These are phyloP conservation scores for Mola mola DNA, from an alignment of 2,113 vertebrate species.

Conservation along the genomic window DNA sequence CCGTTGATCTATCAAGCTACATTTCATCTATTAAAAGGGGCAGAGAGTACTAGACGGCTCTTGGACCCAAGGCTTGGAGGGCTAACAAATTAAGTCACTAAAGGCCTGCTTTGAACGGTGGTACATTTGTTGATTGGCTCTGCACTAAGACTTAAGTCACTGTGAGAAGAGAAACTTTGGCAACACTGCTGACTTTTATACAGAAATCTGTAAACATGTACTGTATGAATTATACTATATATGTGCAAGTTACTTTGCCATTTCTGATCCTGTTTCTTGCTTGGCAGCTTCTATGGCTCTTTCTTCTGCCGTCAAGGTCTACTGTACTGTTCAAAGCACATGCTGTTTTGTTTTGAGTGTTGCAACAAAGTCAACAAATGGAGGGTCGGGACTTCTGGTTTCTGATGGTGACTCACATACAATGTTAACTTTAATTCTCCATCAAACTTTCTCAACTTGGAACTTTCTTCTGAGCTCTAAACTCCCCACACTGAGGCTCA, in stretches of 20 bases:
- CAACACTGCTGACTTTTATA: constrained; percentile 1
- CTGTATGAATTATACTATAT: constrained; percentile 1
- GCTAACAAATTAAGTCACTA: constrained; percentile 49
- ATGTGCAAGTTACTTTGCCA: too few species aligned
- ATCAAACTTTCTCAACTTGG: constrained; percentile 5
- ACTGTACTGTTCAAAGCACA: constrained; percentile 9
- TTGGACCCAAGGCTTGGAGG: constrained; percentile 35
- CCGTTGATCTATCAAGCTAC: constrained; percentile 16
- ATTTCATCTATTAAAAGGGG: constrained; percentile 39
- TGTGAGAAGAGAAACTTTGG: constrained; percentile 14
- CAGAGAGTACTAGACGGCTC: too few species aligned
- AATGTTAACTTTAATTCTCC: too few species aligned
- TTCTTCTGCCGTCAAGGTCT: constrained; percentile 12
- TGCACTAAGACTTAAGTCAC: constrained; percentile 26
- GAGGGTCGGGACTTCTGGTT: background rate
- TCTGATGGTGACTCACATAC: too few species aligned
- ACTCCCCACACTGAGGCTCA: background rate
- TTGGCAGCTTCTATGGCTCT: background rate
- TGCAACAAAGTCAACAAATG: too few species aligned
- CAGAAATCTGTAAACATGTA: constrained; percentile 12
- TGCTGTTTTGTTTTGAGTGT: constrained; percentile 3
- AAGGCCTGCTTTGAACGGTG: constrained; percentile 42
- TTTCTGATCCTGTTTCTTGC: constrained; percentile 23
- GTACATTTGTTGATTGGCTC: constrained; percentile 27
- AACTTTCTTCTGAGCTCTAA: constrained; percentile 3